Evolutionary conservation across 2,113 vertebrate species (phyloP).

Genomic region (Candoia aspera): DNA sequence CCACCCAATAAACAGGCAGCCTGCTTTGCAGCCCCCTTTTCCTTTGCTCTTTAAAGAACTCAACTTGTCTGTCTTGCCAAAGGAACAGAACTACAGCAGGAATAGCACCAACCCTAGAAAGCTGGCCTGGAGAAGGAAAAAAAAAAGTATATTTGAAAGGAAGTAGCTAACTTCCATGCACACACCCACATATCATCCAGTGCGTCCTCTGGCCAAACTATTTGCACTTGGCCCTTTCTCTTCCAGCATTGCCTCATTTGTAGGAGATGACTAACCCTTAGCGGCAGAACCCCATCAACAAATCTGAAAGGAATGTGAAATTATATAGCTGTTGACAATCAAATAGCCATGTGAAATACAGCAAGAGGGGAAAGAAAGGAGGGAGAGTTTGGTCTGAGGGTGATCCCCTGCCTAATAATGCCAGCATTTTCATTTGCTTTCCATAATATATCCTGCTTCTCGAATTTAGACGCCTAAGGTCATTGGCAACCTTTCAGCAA

Average conservation of each 20-base stretch:
- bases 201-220: constrained; percentile 13
- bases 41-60: constrained; percentile 25
- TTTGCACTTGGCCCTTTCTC: not conserved
- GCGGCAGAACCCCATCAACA: constrained; percentile 29
- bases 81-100: not conserved
- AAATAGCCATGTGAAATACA: not conserved
- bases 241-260: not conserved
- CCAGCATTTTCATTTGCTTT: not conserved
- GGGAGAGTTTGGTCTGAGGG: not conserved
- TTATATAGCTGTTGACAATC: not conserved
- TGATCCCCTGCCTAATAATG: not conserved
- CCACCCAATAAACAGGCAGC: not conserved
- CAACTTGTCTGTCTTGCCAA: not conserved
- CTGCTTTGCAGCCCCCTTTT: not conserved
- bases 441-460: not conserved
- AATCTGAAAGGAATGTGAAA: not conserved
- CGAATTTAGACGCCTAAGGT: not conserved
- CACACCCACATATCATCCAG: not conserved
- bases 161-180: constrained; percentile 45
- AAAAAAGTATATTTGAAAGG: constrained; percentile 37
- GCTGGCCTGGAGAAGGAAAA: constrained; percentile 11
- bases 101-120: constrained; percentile 39
- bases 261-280: constrained; percentile 66
- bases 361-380: not conserved
- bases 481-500: not conserved